A percentile compares a stretch with the other conserved stretches of the same genome.
These are phyloP conservation scores for Microdon myrmicae DNA, from an alignment of 2,888 invertebrate genomes.

Conservation along the genomic window DNA sequence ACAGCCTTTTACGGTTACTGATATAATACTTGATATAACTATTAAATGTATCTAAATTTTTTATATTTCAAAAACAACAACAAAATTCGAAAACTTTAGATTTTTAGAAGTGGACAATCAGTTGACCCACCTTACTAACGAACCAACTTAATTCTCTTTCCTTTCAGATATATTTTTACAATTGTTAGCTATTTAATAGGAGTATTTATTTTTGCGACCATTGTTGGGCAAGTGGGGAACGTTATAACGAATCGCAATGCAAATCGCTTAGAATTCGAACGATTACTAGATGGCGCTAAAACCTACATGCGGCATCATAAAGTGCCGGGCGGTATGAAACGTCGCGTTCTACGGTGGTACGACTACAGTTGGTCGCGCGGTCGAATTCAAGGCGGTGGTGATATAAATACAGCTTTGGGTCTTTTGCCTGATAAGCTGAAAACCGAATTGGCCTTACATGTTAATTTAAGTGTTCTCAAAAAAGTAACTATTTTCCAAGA, in stretches of 20 bases:
- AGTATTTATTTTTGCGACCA: slow-evolving; percentile 97
- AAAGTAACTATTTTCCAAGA: slow-evolving; percentile 98
- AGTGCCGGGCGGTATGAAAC: slow-evolving; percentile 93
- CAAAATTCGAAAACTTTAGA: slow-evolving; percentile 40
- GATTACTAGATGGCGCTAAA: slow-evolving; percentile 94
- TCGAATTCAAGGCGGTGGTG: slow-evolving; percentile 93
- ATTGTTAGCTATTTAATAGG: slow-evolving; percentile 97
- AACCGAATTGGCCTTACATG: slow-evolving; percentile 94
- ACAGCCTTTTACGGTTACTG: slow-evolving; percentile 65
- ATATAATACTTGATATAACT: slow-evolving; percentile 57
- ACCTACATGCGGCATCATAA: slow-evolving; percentile 98
- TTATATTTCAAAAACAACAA: neutral
- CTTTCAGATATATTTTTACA: slow-evolving; percentile 92
- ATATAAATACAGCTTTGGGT: slow-evolving; percentile 94
- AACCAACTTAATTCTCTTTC: slow-evolving; percentile 17
- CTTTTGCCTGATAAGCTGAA: slow-evolving; percentile 95
- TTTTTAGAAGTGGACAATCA: slow-evolving; percentile 22
- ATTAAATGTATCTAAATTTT: neutral
- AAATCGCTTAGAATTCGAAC: slow-evolving; percentile 93
- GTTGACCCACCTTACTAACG: neutral
- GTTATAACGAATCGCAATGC: slow-evolving; percentile 98
- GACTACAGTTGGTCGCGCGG: slow-evolving; percentile 98
- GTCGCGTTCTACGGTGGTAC: slow-evolving; percentile 95
- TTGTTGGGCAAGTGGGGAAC: slow-evolving; percentile 97
- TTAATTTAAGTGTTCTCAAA: slow-evolving; percentile 92